These are phyloP conservation scores for Xenentodon cancila DNA, from an alignment of 2,797 vertebrate genomes.

Conservation along the genomic window DNA sequence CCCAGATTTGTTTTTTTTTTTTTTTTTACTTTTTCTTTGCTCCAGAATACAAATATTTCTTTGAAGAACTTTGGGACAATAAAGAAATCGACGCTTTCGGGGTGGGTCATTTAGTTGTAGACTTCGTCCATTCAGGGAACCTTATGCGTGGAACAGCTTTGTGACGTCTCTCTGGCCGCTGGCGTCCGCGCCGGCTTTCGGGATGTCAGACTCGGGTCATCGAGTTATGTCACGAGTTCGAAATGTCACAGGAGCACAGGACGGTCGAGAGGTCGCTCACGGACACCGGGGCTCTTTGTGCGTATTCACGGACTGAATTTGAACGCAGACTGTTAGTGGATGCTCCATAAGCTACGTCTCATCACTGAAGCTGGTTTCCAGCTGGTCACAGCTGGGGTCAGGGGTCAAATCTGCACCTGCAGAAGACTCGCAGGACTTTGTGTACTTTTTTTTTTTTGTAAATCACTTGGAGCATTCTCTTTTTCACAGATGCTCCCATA, in stretches of 20 bases:
- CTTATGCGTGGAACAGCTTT: conserved; percentile 46
- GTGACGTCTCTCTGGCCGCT: conserved; percentile 38
- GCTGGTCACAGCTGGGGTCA: conserved; percentile 22
- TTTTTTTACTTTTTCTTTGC: conserved; percentile 33
- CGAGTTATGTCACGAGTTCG: conserved; percentile 13
- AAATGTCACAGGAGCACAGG: conserved; percentile 25
- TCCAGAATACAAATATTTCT: conserved; percentile 50
- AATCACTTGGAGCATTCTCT: conserved; percentile 68
- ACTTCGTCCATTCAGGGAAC: conserved; percentile 79
- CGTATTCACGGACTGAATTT: conserved; percentile 16
- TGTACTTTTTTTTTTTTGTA: conserved; percentile 51
- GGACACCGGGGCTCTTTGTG: conserved; percentile 3
- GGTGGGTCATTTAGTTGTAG: conserved; percentile 55
- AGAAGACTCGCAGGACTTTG: conserved; percentile 44
- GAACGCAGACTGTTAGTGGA: conserved; percentile 22
- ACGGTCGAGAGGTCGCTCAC: background rate
- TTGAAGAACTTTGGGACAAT: conserved; percentile 56
- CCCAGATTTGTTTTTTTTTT: conserved; percentile 42
- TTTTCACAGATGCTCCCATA: conserved; percentile 58
- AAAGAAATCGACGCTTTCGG: conserved; percentile 22
- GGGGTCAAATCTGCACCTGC: conserved; percentile 30
- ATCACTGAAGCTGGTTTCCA: conserved; percentile 45
- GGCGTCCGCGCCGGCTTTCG: conserved; percentile 45
- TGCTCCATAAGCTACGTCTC: conserved; percentile 60
- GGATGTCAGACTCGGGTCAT: conserved; percentile 38